Evolutionary conservation across 2,888 invertebrate species (phyloP).

Genomic region (Oscheius myriophilus): DNA sequence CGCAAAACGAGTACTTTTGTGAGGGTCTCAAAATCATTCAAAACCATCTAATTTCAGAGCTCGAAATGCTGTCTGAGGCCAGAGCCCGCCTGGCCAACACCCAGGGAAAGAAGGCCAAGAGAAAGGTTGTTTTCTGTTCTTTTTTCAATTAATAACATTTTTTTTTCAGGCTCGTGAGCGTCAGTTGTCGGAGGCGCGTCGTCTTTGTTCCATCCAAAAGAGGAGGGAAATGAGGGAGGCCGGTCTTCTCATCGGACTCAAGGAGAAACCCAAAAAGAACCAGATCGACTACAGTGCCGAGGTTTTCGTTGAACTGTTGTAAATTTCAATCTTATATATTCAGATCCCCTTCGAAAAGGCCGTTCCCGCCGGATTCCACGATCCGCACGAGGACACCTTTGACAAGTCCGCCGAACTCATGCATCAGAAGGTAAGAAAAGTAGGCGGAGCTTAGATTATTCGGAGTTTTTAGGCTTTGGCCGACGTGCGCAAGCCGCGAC

Average conservation of each 20-base stretch:
- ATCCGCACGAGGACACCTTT: constrained; percentile 85
- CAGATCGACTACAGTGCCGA: constrained; percentile 91
- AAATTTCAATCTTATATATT: constrained; percentile 16
- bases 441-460: background rate
- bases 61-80: constrained; percentile 99
- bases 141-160: too few species aligned
- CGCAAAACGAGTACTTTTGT: too few species aligned
- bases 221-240: constrained; percentile 95
- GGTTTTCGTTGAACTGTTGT: constrained; percentile 76
- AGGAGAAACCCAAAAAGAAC: constrained; percentile 59
- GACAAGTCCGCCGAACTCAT: constrained; percentile 40
- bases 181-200: constrained; percentile 93
- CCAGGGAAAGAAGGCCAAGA: constrained; percentile 82
- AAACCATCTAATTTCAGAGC: constrained; percentile 77
- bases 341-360: constrained; percentile 80
- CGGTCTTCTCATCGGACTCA: constrained; percentile 78
- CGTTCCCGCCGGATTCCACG: constrained; percentile 83
- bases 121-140: constrained; percentile 70
- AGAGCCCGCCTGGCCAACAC: constrained; percentile 97
- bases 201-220: constrained; percentile 95
- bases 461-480: constrained; percentile 45
- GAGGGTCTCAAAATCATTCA: background rate
- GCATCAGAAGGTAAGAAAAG: constrained; percentile 38
- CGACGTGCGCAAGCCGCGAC: constrained; percentile 57
- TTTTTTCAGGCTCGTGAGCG: constrained; percentile 84